These are phyloP conservation scores for Asbolus verrucosus DNA, from an alignment of 1,140 invertebrate species.

Conservation along the genomic window DNA sequence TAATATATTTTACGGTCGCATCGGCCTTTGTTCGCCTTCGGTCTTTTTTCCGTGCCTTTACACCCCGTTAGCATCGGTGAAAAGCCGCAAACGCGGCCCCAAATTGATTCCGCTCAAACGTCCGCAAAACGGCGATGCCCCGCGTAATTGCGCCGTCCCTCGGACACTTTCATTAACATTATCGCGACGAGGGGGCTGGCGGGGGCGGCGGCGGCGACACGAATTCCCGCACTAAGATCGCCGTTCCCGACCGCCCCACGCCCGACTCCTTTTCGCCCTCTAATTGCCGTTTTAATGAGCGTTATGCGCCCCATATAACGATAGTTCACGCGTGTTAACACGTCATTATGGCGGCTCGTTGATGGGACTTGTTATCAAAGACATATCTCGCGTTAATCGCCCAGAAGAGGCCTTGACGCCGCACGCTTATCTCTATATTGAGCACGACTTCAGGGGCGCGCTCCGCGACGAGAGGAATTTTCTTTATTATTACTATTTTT, in stretches of 20 bases:
- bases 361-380: slow-evolving; percentile 20
- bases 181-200: slow-evolving; percentile 17
- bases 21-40: slow-evolving; percentile 15
- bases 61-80: background rate
- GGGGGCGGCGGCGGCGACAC: slow-evolving; percentile 3
- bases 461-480: background rate
- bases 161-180: slow-evolving; percentile 45
- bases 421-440: too few species aligned
- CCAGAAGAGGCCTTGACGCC: slow-evolving; percentile 1
- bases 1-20: too few species aligned
- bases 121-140: slow-evolving; percentile 1
- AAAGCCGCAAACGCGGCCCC: background rate
- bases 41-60: background rate
- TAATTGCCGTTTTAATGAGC: slow-evolving; percentile 42
- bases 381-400: slow-evolving; percentile 5
- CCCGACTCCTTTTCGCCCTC: slow-evolving; percentile 33
- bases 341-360: slow-evolving; percentile 26
- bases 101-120: slow-evolving; percentile 16
- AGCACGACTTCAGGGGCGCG: too few species aligned
- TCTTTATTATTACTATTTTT: too few species aligned
- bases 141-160: slow-evolving; percentile 10
- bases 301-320: slow-evolving; percentile 31
- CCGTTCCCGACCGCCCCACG: slow-evolving; percentile 26
- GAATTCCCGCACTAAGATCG: slow-evolving; percentile 35
- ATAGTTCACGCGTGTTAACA: slow-evolving; percentile 41